These are phyloP conservation scores for Pseudomyrmex dendroicus DNA, from an alignment of 1,140 invertebrate species.

Conservation along the genomic window DNA sequence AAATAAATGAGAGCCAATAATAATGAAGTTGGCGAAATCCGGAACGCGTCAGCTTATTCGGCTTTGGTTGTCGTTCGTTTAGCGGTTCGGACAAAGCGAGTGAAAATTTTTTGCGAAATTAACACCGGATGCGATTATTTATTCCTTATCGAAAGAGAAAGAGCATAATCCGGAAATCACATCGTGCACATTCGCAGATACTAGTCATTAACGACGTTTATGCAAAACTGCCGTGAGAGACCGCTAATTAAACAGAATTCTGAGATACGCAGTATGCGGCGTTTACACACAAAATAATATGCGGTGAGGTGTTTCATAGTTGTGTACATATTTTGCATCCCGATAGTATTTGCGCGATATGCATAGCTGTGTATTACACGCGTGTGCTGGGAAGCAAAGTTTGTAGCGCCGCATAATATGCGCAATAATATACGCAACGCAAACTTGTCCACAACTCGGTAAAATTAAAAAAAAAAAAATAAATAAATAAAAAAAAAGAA, in stretches of 20 bases:
- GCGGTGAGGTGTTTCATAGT: not conserved
- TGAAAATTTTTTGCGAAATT: not conserved
- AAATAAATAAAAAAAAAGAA: no score
- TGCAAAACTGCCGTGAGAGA: slow-evolving; percentile 11
- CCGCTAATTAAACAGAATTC: slow-evolving; percentile 65
- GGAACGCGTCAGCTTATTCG: not conserved
- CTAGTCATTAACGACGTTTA: slow-evolving; percentile 23
- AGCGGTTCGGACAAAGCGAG: not conserved
- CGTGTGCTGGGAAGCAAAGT: slow-evolving; percentile 21
- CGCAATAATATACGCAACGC: not conserved
- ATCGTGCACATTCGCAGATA: not conserved
- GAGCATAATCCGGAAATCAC: not conserved
- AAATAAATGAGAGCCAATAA: slow-evolving; percentile 44
- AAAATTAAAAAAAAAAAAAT: not conserved
- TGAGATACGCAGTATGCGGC: not conserved
- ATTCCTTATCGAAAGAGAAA: not conserved
- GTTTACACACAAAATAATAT: slow-evolving; percentile 52
- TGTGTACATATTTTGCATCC: slow-evolving; percentile 22
- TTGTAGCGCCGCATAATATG: not conserved
- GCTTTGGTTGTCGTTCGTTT: not conserved
- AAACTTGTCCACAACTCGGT: not conserved
- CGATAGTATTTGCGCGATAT: slow-evolving; percentile 26
- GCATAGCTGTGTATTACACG: not conserved
- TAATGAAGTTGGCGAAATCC: slow-evolving; percentile 19
- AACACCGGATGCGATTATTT: not conserved